A percentile compares a stretch with the other conserved stretches of the same genome.
Evolutionary conservation across 2,888 invertebrate genomes (phyloP).

Genomic region (Ormyrus labotus): DNA sequence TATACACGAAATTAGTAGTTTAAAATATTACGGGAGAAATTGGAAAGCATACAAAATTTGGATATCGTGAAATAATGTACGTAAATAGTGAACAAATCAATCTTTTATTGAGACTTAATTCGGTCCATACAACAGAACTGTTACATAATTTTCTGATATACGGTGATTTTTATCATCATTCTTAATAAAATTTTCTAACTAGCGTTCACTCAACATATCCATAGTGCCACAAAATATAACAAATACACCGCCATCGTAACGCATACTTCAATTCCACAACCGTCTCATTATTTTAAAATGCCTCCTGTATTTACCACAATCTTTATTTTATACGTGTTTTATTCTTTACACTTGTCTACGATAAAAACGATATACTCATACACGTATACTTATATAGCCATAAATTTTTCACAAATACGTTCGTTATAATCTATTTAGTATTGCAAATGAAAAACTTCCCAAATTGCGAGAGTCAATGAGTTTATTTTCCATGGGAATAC

Average conservation of each 20-base stretch:
- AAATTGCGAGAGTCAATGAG: constrained; percentile 17
- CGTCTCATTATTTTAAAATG: constrained; percentile 27
- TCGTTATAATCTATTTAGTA: constrained; percentile 5
- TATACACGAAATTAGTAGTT: too few species aligned
- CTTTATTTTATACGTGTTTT: constrained; percentile 25
- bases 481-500: constrained; percentile 7
- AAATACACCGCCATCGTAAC: constrained; percentile 33
- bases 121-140: not conserved
- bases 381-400: constrained; percentile 40
- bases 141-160: constrained; percentile 3
- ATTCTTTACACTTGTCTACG: constrained; percentile 39
- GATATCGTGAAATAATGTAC: constrained; percentile 13
- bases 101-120: constrained; percentile 25
- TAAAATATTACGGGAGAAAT: too few species aligned
- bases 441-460: constrained; percentile 24
- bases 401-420: constrained; percentile 40
- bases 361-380: constrained; percentile 50
- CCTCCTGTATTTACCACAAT: constrained; percentile 26
- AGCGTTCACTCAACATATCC: constrained; percentile 8
- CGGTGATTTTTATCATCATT: not conserved
- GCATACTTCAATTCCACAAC: constrained; percentile 22
- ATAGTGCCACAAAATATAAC: constrained; percentile 39
- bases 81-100: constrained; percentile 17
- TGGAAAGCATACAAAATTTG: too few species aligned
- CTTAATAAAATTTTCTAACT: constrained; percentile 45